A percentile compares a stretch with the other conserved stretches of the same genome.
phyloP scores from a whole-genome alignment of 2,113 vertebrate genomes.

The Gymnobelideus leadbeateri region DNA sequence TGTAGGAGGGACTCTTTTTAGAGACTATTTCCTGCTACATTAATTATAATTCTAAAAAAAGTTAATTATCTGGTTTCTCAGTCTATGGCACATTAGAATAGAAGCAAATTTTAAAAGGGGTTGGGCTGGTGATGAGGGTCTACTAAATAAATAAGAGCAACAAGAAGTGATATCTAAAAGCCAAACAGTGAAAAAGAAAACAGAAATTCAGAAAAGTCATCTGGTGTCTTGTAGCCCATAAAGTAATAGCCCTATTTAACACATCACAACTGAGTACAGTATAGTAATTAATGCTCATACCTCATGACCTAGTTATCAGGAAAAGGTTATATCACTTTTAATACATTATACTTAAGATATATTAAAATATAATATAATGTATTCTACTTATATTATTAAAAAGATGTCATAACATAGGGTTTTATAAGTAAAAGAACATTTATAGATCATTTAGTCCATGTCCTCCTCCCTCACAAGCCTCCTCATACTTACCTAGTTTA shows the following conservation, averaged over 20 bases:
- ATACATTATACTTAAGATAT: not conserved
- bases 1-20: not conserved
- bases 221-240: not conserved
- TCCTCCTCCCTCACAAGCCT: not conserved
- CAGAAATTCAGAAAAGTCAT: not conserved
- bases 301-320: not conserved
- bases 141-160: not conserved
- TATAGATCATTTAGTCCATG: not conserved
- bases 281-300: not conserved
- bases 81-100: not conserved
- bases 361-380: not conserved
- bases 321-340: not conserved
- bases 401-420: not conserved
- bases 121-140: not conserved
- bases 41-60: not conserved
- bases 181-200: not conserved
- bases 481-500: not conserved
- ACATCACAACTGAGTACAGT: not conserved
- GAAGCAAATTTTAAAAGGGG: not conserved
- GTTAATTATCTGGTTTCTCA: not conserved
- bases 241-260: not conserved
- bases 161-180: not conserved
- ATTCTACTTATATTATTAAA: not conserved
- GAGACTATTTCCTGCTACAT: not conserved
- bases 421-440: not conserved